Percentiles rank a stretch among this genome's conserved stretches.
phyloP scores from a whole-genome alignment of 2,888 invertebrate species.

The Mamestra brassicae region DNA sequence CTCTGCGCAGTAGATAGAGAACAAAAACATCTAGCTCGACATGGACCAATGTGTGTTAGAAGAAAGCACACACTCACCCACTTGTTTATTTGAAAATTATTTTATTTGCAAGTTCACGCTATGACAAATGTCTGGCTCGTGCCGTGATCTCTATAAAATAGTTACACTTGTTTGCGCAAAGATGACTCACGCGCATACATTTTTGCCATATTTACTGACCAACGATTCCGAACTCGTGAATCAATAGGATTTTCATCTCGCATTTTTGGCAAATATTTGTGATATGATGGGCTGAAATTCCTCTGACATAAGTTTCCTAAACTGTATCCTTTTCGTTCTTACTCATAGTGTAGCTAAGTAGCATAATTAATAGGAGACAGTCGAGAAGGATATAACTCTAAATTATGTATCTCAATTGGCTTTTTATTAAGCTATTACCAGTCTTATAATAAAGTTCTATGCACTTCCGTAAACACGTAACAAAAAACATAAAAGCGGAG shows the following conservation, averaged over 20 bases:
- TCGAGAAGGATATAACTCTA: neutral
- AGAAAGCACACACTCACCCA: slow-evolving; percentile 20
- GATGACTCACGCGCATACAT: slow-evolving; percentile 48
- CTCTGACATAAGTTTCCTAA: neutral
- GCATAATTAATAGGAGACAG: neutral
- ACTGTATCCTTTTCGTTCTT: neutral
- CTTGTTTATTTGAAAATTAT: slow-evolving; percentile 25
- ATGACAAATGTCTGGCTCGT: slow-evolving; percentile 59
- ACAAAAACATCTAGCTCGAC: neutral
- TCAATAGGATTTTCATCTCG: slow-evolving; percentile 34
- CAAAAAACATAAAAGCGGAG: slow-evolving; percentile 28
- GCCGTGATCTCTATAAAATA: slow-evolving; percentile 38
- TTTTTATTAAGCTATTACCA: slow-evolving; percentile 13
- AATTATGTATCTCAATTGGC: neutral
- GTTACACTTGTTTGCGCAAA: slow-evolving; percentile 34
- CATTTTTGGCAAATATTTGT: slow-evolving; percentile 30
- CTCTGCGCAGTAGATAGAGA: slow-evolving; percentile 7
- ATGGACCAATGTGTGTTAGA: slow-evolving; percentile 9
- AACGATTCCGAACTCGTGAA: slow-evolving; percentile 60
- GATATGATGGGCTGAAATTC: slow-evolving; percentile 8
- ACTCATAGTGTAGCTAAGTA: neutral
- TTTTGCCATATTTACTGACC: slow-evolving; percentile 47
- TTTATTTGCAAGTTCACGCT: slow-evolving; percentile 48
- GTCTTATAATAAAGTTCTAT: neutral
- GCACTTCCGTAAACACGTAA: slow-evolving; percentile 36